These are phyloP conservation scores for Ophthalmolycus amberensis DNA, from an alignment of 2,113 vertebrate genomes.

Conservation along the genomic window DNA sequence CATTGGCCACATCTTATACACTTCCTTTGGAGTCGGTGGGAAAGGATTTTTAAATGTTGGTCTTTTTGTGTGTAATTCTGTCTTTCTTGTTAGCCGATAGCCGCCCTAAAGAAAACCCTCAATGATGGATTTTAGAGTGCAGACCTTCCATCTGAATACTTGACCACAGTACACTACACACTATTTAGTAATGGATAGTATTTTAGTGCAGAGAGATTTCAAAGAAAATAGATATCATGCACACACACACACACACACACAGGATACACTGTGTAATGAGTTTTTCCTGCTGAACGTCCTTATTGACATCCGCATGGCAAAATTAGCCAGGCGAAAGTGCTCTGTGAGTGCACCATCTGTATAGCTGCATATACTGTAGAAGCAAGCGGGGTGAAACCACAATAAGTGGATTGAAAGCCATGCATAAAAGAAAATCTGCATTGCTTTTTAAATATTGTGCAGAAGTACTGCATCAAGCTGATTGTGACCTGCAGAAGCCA, in stretches of 20 bases:
- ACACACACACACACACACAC: slow-evolving; percentile 15
- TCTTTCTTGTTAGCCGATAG: slow-evolving; percentile 33
- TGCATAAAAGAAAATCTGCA: slow-evolving; percentile 39
- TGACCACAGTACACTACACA: slow-evolving; percentile 46
- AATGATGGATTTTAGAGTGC: slow-evolving; percentile 57
- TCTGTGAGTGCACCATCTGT: slow-evolving; percentile 66
- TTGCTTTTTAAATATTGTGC: slow-evolving; percentile 58
- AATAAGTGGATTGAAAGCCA: slow-evolving; percentile 57
- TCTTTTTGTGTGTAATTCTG: slow-evolving; percentile 23
- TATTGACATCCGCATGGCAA: slow-evolving; percentile 31
- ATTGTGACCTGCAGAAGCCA: background rate
- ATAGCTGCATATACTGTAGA: slow-evolving; percentile 36
- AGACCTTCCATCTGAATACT: slow-evolving; percentile 53
- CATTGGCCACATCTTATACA: background rate
- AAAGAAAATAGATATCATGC: slow-evolving; percentile 55
- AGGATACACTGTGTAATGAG: slow-evolving; percentile 60
- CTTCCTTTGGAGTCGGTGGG: background rate
- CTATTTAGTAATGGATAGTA: slow-evolving; percentile 72
- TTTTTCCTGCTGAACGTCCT: slow-evolving; percentile 38
- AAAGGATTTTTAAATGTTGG: slow-evolving; percentile 12
- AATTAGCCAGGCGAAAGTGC: slow-evolving; percentile 64
- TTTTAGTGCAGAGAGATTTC: slow-evolving; percentile 65
- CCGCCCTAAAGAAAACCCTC: slow-evolving; percentile 10
- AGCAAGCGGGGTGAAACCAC: slow-evolving; percentile 67
- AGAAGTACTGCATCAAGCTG: slow-evolving; percentile 2